Conservation (phyloP, 2,797 vertebrate genomes). For the Poecilia picta region DNA sequence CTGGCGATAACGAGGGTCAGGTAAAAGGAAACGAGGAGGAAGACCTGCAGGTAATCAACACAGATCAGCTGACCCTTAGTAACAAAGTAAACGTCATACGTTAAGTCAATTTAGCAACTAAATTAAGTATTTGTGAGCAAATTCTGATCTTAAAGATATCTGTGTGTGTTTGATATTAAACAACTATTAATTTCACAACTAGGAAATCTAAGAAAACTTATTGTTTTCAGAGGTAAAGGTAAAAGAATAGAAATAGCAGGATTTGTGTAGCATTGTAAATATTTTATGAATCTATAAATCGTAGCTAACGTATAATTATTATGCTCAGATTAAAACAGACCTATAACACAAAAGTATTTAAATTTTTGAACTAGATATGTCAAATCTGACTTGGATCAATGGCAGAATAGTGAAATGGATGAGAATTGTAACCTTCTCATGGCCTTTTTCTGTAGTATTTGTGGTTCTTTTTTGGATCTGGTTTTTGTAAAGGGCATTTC, state of each 20-base stretch:
- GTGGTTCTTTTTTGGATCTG: not conserved
- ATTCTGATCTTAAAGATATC: not conserved
- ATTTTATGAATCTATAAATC: not conserved
- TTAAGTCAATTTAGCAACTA: not conserved
- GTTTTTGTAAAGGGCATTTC: not conserved
- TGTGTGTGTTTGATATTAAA: not conserved
- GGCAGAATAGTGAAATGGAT: not conserved
- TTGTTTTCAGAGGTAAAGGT: not conserved
- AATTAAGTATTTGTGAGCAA: not conserved
- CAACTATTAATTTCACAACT: not conserved
- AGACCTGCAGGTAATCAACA: slow-evolving; percentile 63
- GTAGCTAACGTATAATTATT: not conserved
- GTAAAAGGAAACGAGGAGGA: slow-evolving; percentile 32
- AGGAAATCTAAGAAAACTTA: not conserved
- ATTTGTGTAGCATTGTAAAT: not conserved
- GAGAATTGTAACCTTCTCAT: not conserved
- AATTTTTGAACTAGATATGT: not conserved
- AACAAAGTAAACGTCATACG: not conserved
- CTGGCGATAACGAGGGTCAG: not conserved
- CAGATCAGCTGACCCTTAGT: not conserved
- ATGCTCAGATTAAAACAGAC: not conserved
- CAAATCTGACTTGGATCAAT: not conserved
- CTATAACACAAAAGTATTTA: not conserved
- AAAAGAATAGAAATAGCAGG: not conserved
- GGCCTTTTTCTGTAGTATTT: not conserved